Conservation (phyloP, 2,888 invertebrate species). For the Pseudoips prasinana region DNA sequence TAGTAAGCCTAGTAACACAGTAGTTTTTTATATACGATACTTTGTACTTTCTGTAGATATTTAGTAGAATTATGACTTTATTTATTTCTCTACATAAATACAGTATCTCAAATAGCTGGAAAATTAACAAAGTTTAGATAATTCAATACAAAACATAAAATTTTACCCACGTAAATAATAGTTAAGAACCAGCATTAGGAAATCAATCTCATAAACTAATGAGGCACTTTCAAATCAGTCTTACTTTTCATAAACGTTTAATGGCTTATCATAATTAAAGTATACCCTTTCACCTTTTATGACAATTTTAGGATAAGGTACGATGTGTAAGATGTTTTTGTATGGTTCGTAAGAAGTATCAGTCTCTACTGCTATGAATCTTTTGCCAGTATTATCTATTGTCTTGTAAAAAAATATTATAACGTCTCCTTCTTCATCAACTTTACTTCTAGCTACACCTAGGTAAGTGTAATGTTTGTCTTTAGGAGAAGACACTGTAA, state of each 20-base stretch:
- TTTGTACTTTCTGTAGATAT: constrained; percentile 2
- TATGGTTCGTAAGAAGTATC: constrained; percentile 4
- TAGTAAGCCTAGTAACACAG: constrained; percentile 7
- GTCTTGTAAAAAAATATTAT: too few species aligned
- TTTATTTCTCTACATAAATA: neutral
- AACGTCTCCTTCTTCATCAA: neutral
- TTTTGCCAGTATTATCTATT: constrained; percentile 1
- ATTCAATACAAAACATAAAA: constrained; percentile 2
- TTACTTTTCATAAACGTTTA: constrained; percentile 6
- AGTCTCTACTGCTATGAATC: constrained; percentile 3
- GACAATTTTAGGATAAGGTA: constrained; percentile 1
- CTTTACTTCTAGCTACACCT: constrained; percentile 2
- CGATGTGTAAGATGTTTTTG: constrained; percentile 2
- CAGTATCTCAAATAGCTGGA: neutral
- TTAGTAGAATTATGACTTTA: neutral
- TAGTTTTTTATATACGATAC: constrained; percentile 4
- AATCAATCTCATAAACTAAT: too few species aligned
- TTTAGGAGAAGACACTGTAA: constrained; percentile 2
- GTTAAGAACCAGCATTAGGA: too few species aligned
- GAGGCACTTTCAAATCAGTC: neutral
- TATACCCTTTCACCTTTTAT: constrained; percentile 2
- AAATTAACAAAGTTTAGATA: too few species aligned
- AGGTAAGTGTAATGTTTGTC: constrained; percentile 4
- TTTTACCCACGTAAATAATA: too few species aligned
- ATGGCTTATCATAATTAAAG: constrained; percentile 3